phyloP scores from a whole-genome alignment of 2,797 vertebrate species.

The Eurystomus glaucurus region DNA sequence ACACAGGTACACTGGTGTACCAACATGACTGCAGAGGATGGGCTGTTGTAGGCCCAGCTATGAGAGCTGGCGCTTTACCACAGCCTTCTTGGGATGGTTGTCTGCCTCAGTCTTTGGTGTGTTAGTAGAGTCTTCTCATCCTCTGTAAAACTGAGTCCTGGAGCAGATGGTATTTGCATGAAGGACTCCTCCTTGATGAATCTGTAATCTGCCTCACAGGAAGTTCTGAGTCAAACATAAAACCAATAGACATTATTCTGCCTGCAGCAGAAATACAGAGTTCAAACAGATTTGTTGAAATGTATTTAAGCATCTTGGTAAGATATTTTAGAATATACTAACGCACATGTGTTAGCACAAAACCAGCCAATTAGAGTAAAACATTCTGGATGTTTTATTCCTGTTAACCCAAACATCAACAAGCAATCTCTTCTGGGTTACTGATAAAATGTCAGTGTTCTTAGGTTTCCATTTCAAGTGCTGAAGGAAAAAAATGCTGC shows the following conservation, averaged over 20 bases:
- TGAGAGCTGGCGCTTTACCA: not conserved
- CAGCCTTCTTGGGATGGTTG: not conserved
- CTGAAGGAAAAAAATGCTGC: not conserved
- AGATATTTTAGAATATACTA: conserved; percentile 27
- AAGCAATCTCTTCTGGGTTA: conserved; percentile 15
- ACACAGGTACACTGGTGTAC: fast-evolving
- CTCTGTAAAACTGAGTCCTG: not conserved
- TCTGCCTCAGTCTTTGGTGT: not conserved
- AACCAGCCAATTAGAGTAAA: conserved; percentile 41
- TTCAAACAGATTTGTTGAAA: conserved; percentile 64
- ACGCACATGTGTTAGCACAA: conserved; percentile 20
- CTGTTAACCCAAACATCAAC: conserved; percentile 14
- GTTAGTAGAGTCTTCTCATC: not conserved
- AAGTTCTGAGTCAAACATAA: not conserved
- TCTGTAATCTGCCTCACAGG: not conserved
- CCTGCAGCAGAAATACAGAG: conserved; percentile 14
- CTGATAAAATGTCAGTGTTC: not conserved
- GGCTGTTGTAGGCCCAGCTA: not conserved
- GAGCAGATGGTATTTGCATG: not conserved
- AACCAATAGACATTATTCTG: conserved; percentile 36
- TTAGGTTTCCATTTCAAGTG: not conserved
- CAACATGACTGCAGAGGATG: fast-evolving
- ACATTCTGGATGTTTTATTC: conserved; percentile 51
- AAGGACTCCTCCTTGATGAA: not conserved
- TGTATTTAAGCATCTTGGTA: conserved; percentile 35